Percentiles rank a stretch among this genome's conserved stretches.
phyloP scores from a whole-genome alignment of 2,113 vertebrate species.

The Plecturocebus donacophilus region DNA sequence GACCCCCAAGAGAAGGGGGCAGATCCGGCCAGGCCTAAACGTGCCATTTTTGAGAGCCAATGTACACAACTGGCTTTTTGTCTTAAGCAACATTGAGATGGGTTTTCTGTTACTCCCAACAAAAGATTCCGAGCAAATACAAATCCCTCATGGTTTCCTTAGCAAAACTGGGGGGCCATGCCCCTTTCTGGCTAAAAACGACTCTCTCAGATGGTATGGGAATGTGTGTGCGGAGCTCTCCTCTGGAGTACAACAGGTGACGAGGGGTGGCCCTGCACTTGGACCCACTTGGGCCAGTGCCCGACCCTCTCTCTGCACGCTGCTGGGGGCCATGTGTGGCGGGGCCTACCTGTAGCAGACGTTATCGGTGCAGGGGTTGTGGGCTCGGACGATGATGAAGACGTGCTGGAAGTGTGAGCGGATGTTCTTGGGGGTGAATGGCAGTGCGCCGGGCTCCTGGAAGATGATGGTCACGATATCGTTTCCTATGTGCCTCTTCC shows the following conservation, averaged over 20 bases:
- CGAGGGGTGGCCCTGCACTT: too few species aligned
- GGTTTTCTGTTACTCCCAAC: neutral
- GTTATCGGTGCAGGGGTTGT: constrained; percentile 92
- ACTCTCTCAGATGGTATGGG: neutral
- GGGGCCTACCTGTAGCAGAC: constrained; percentile 92
- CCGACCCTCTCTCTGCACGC: fast-evolving
- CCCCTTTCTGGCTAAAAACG: neutral
- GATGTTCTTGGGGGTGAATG: constrained; percentile 95
- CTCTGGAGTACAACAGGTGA: too few species aligned
- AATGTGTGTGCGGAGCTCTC: neutral
- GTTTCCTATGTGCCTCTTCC: constrained; percentile 97
- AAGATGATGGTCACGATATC: constrained; percentile 99
- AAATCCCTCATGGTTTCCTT: neutral
- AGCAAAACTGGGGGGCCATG: neutral
- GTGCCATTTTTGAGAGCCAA: neutral
- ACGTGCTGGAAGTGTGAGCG: constrained; percentile 98
- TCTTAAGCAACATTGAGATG: neutral
- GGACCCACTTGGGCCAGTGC: neutral
- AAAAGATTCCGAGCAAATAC: neutral
- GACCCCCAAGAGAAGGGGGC: fast-evolving
- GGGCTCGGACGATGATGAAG: constrained; percentile 94
- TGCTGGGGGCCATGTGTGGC: fast-evolving
- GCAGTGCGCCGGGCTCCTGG: constrained; percentile 93
- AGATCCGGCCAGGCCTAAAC: neutral
- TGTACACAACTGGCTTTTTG: neutral